Evolutionary conservation across 2,797 vertebrate species (phyloP).

Genomic region (Eulemur rubriventer): DNA sequence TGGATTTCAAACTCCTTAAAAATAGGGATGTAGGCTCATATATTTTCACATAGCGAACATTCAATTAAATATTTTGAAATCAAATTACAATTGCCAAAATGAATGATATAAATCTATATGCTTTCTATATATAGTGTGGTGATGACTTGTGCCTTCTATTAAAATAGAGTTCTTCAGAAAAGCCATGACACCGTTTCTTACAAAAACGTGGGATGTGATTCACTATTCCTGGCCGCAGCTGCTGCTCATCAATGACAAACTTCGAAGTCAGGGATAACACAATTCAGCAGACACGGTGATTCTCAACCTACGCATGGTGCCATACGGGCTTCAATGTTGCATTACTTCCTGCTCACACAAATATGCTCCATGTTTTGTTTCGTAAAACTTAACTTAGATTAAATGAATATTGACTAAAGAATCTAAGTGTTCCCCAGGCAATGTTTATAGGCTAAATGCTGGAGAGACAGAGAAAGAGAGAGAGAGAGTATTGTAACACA

Average conservation of each 20-base stretch:
- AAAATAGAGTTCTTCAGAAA: constrained; percentile 49
- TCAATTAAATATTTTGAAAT: constrained; percentile 38
- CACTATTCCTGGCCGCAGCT: not conserved
- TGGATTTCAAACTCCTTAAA: constrained; percentile 3
- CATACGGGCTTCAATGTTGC: not conserved
- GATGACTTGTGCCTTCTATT: not conserved
- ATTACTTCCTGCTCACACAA: constrained; percentile 26
- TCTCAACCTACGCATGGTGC: not conserved
- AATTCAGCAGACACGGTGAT: constrained; percentile 16
- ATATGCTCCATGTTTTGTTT: not conserved
- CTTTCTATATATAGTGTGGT: not conserved
- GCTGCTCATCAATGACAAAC: not conserved
- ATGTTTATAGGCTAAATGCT: not conserved
- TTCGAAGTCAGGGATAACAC: constrained; percentile 1
- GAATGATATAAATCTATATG: not conserved
- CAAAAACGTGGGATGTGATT: not conserved
- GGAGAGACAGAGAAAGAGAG: no score
- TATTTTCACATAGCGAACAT: not conserved
- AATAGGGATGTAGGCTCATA: not conserved
- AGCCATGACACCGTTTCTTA: not conserved
- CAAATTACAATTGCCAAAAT: constrained; percentile 29
- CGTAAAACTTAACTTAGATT: constrained; percentile 23
- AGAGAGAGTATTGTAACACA: not conserved
- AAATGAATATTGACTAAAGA: constrained; percentile 15
- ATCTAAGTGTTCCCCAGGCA: not conserved